Conservation (phyloP, 2,113 vertebrate species). For the Scomber japonicus region DNA sequence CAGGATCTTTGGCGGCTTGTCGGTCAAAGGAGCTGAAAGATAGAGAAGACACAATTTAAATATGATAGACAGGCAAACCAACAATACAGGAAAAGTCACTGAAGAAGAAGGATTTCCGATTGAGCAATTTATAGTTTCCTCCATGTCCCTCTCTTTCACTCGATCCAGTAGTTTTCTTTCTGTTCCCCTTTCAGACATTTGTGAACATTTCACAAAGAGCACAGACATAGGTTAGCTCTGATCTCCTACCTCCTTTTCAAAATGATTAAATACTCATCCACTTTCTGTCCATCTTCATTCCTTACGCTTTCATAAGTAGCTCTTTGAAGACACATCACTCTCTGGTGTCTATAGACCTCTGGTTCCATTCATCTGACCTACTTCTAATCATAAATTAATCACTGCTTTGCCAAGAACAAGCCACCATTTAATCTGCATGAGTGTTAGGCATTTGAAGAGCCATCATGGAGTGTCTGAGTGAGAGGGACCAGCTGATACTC, state of each 20-base stretch:
- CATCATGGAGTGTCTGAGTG: constrained; percentile 25
- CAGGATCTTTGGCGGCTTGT: constrained; percentile 96
- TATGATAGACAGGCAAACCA: background rate
- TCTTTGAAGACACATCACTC: constrained; percentile 6
- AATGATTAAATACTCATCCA: background rate
- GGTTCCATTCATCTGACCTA: constrained; percentile 40
- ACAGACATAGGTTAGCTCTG: background rate
- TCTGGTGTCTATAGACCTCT: constrained; percentile 30
- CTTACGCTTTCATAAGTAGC: background rate
- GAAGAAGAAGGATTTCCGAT: background rate
- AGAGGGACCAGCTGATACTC: constrained; percentile 69
- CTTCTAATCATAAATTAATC: constrained; percentile 64
- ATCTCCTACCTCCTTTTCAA: constrained; percentile 1
- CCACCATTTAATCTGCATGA: constrained; percentile 54
- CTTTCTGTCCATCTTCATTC: constrained; percentile 5
- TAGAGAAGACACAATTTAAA: constrained; percentile 46
- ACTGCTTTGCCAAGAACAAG: constrained; percentile 53
- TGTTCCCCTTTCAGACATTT: background rate
- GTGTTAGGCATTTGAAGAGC: constrained; percentile 57
- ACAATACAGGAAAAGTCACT: background rate
- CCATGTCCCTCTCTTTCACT: background rate
- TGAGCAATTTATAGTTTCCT: constrained; percentile 3
- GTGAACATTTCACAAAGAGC: background rate
- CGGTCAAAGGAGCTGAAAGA: constrained; percentile 93
- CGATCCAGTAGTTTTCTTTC: background rate